Base-by-base conservation (phyloP, 1,140 invertebrate genomes). In the Aphidius gifuensis region DNA sequence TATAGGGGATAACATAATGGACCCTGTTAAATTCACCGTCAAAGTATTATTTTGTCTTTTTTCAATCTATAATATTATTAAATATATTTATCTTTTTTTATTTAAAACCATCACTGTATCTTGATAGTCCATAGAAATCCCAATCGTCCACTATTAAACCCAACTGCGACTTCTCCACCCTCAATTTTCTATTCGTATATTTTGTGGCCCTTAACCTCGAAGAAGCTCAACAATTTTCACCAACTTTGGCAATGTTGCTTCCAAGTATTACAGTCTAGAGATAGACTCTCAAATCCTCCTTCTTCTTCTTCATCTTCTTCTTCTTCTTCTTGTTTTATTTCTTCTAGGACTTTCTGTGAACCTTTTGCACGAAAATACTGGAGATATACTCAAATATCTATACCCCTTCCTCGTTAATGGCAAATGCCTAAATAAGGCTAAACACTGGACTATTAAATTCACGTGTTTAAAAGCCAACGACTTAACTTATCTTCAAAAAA, bases 1-100 rank as follows among this genome's bases (percentile, higher is more conserved):
- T 74, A 75, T 73, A 71, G 71, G 23, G 69, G 74, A 74, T 75
- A 72, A 73, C 71, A 74, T 74, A 74, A 75, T 75, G 70, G 71
- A 73, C 68, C 68, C 68, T 62, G 67, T 68, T 48, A 32, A 32
- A 32, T 32, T 32, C 4, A 32, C 48, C 58, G 65, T 67, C 61
- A 55, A 48, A 51, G 58, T 50, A 9, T 16, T 16, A 16, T n/a
- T 45, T 53, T 59, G 32, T 44, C 63, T 58, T 61, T 61, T 50
- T 48, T 57, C 55, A 49, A 46, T 51, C 57, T 63, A 49, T 44
- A 47, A 50, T 57, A 38, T 61, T 46, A 58, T 32, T 58, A 42
- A 48, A 8, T 58, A 43, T 60, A 59, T 64, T 50, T 58, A 56
- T 57, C 59, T 47, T 64, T 42, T 38, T 1, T 5, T 44, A 5